Evolutionary conservation across 2,888 invertebrate genomes (phyloP), one percentile per base, ranked within the genome.

Genomic region (Tachina grossa): DNA sequence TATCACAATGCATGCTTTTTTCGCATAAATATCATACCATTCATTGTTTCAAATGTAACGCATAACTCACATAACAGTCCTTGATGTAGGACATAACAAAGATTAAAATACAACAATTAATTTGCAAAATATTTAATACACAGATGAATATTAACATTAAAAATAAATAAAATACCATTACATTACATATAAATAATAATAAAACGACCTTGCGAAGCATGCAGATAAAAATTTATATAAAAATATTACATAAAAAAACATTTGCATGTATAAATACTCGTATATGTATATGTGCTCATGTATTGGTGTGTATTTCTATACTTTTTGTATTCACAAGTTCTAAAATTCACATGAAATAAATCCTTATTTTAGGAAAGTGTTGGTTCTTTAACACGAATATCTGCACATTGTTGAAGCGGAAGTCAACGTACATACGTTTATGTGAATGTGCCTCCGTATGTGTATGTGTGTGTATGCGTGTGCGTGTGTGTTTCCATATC

Each of bases 121-220:
- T 78, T 71, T 45, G 53, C 16, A 31, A 78, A 61, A 55, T 63
- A 61, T 63, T 14, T 31, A 61, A 71, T 53, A 10, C 49, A 14
- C 16, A 19, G 6, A 31, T 31, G 5, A 6, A 31, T 31, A 31
- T 31, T 31, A 31, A 31, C 31, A 31, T 31, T 31, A 31, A 31
- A 31, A 31, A 31, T 6, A 31, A 31, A 6, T 31, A 31, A 31
- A 31, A 5, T 6, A 6, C 6, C 31, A 31, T 31, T 31, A 31
- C 9, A 53, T 16, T 31, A 31, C 14, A 51, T 51, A 53, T 53
- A 11, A 63, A 63, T 16, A 47, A 59, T 14, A 71, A 16, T 19
- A 22, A 53, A 71, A 65, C 5, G 72, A 61, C 79, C 79, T 79
- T 72, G 79, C 5, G 22, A 69, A 57, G 13, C 22, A 47, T 45